phyloP scores from a whole-genome alignment of 2,888 invertebrate species.

The Eurytoma adleriae region DNA sequence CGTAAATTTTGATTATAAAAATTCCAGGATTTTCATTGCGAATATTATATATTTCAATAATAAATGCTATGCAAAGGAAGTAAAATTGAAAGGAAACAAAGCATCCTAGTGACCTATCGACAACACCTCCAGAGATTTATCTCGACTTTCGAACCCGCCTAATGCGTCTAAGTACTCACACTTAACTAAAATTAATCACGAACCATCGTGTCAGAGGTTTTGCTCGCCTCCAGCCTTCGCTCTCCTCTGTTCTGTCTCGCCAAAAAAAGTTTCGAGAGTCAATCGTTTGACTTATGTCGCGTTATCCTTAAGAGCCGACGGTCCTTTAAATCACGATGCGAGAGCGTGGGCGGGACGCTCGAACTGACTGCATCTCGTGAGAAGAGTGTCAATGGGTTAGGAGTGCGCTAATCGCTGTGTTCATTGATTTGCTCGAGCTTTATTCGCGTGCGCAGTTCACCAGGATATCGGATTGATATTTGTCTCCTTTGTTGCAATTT shows the following conservation, averaged over 20 bases:
- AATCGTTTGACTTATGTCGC: conserved; percentile 4
- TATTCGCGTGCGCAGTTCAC: neutral
- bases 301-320: neutral
- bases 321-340: conserved; percentile 6
- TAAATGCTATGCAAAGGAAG: no score
- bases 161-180: no score
- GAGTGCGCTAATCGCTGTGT: conserved; percentile 21
- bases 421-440: neutral
- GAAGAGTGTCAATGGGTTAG: conserved; percentile 49
- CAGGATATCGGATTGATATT: neutral
- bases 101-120: no score
- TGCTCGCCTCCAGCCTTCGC: neutral
- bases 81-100: no score
- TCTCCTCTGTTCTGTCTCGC: neutral
- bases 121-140: no score
- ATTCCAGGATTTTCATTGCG: neutral
- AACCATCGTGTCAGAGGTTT: no score
- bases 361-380: conserved; percentile 17
- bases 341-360: neutral
- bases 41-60: no score
- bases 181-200: no score
- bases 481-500: no score
- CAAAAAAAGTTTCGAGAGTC: neutral
- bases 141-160: no score
- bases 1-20: conserved; percentile 45